Evolutionary conservation across 2,797 vertebrate genomes (phyloP).

Genomic region (Megalops cyprinoides): DNA sequence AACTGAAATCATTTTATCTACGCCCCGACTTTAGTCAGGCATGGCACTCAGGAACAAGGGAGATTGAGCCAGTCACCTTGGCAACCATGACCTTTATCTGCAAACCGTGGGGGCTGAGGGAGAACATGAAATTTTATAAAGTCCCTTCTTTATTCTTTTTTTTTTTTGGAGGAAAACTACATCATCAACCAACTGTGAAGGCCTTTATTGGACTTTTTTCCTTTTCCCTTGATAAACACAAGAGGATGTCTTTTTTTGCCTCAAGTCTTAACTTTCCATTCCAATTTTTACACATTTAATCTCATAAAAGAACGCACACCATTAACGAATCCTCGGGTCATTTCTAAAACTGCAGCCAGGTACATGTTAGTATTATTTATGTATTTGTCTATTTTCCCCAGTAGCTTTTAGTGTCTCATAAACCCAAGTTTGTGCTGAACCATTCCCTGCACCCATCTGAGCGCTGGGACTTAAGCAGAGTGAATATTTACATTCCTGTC

Average conservation of each 20-base stretch:
- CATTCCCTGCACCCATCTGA: conserved; percentile 2
- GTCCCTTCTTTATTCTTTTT: conserved; percentile 40
- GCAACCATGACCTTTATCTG: conserved; percentile 87
- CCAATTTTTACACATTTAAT: background rate
- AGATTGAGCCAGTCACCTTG: conserved; percentile 80
- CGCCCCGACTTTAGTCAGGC: conserved; percentile 58
- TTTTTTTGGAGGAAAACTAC: conserved; percentile 28
- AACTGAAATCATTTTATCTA: conserved; percentile 70
- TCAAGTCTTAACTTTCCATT: background rate
- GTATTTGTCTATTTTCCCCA: conserved; percentile 10
- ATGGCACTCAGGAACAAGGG: conserved; percentile 55
- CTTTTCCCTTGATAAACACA: background rate
- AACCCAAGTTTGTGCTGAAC: background rate
- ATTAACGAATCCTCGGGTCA: background rate
- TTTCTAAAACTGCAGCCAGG: background rate
- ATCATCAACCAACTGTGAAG: conserved; percentile 10
- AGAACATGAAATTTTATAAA: conserved; percentile 76
- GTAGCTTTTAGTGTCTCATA: background rate
- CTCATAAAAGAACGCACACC: background rate
- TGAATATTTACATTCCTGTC: conserved; percentile 65
- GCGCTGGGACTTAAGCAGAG: background rate
- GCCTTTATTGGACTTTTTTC: background rate
- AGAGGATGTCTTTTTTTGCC: conserved; percentile 1
- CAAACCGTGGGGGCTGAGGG: conserved; percentile 71
- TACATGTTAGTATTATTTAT: background rate